A percentile compares a stretch with the other conserved stretches of the same genome.
These are phyloP conservation scores for Xenops minutus DNA, from an alignment of 2,797 vertebrate genomes.

Conservation along the genomic window DNA sequence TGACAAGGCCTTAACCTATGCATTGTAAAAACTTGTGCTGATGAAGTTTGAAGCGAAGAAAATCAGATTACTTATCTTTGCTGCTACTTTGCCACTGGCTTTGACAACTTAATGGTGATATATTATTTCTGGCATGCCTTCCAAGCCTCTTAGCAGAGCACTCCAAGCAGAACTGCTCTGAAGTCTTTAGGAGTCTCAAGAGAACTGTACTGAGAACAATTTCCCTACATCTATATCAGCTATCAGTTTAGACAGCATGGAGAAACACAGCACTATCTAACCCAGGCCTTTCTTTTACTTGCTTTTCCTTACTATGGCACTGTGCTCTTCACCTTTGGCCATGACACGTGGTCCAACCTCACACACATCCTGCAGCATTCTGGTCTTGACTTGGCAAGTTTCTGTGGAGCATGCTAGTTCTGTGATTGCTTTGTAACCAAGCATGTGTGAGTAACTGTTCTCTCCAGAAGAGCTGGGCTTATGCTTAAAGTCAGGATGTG, in stretches of 20 bases:
- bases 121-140: constrained; percentile 43
- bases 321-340: background rate
- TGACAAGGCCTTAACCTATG: constrained; percentile 15
- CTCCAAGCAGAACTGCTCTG: background rate
- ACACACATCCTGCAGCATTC: background rate
- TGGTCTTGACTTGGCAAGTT: constrained; percentile 31
- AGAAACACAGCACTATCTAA: background rate
- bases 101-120: constrained; percentile 42
- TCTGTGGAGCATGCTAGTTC: background rate
- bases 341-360: background rate
- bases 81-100: background rate
- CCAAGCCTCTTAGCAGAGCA: constrained; percentile 1
- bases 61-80: constrained; percentile 41
- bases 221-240: background rate
- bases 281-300: background rate
- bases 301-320: background rate
- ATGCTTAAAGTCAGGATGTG: background rate
- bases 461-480: background rate
- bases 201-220: background rate
- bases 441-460: background rate
- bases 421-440: background rate
- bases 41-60: constrained; percentile 24
- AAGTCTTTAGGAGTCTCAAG: constrained; percentile 29
- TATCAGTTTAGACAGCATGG: background rate
- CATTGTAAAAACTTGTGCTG: constrained; percentile 24